Evolutionary conservation across 1,140 invertebrate genomes (phyloP).

Genomic region (Drepana arcuata): DNA sequence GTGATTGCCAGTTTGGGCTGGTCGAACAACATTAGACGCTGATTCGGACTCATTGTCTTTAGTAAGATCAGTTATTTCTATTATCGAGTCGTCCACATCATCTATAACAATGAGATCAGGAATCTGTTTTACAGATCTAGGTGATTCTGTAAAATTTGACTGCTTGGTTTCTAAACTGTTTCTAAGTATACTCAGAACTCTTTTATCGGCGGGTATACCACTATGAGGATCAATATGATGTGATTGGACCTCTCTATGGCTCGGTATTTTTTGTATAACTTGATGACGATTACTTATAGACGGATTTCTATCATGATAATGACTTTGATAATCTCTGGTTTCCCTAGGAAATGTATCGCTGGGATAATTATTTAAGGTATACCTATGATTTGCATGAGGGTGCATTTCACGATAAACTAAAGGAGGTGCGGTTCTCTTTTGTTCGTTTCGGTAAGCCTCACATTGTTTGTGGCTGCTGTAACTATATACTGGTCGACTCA

Average conservation of each 20-base stretch:
- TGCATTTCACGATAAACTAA: conserved; percentile 39
- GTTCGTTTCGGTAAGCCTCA: conserved; percentile 54
- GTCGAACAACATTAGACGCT: conserved; percentile 51
- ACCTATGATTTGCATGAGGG: conserved; percentile 24
- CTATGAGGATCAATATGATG: conserved; percentile 36
- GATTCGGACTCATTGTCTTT: conserved; percentile 43
- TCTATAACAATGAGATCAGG: conserved; percentile 68
- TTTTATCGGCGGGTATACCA: conserved; percentile 74
- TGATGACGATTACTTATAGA: conserved; percentile 61
- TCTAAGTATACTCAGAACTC: conserved; percentile 77
- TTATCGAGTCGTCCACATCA: conserved; percentile 58
- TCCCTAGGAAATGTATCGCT: too few relatives aligned
- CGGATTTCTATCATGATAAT: conserved; percentile 46
- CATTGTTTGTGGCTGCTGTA: conserved; percentile 58
- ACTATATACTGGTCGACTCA: conserved; percentile 57
- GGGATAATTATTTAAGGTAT: too few relatives aligned
- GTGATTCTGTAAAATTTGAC: conserved; percentile 69
- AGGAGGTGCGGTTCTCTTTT: conserved; percentile 30
- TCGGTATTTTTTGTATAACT: conserved; percentile 58
- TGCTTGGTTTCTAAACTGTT: conserved; percentile 79
- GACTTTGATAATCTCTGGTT: conserved; percentile 34
- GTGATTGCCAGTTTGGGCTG: conserved; percentile 70
- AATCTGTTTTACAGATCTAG: conserved; percentile 56
- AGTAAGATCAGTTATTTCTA: conserved; percentile 59
- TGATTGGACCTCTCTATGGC: conserved; percentile 41